A percentile compares a stretch with the other conserved stretches of the same genome.
Conservation (phyloP, 2,113 vertebrate species). For the Rutilus rutilus region DNA sequence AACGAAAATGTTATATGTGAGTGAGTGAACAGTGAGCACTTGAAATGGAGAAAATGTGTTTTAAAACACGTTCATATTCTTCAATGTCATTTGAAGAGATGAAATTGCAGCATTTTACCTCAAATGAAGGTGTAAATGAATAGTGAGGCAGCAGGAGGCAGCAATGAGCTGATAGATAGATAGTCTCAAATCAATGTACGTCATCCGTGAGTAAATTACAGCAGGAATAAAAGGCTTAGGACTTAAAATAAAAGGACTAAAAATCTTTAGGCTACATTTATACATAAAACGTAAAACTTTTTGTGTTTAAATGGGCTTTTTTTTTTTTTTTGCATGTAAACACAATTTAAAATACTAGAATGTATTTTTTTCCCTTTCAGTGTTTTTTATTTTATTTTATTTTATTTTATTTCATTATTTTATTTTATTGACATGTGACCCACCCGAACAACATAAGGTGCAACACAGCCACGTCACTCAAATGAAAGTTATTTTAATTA, state of each 20-base stretch:
- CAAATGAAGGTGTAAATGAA: not conserved
- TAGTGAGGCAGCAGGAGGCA: not conserved
- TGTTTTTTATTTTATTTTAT: too few relatives aligned
- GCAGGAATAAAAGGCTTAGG: not conserved
- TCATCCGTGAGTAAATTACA: not conserved
- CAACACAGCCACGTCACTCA: constrained; percentile 39
- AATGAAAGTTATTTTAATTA: not conserved
- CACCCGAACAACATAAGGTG: not conserved
- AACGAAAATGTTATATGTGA: not conserved
- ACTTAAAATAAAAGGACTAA: not conserved
- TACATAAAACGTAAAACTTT: not conserved
- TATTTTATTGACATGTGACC: not conserved
- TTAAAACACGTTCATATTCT: not conserved
- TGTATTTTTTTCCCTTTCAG: not conserved
- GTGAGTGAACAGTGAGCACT: not conserved
- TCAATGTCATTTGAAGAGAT: not conserved
- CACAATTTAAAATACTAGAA: not conserved
- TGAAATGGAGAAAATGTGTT: not conserved
- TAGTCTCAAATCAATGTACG: not conserved
- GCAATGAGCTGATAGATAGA: not conserved
- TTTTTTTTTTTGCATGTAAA: not conserved
- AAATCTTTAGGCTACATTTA: not conserved
- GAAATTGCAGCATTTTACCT: not conserved
- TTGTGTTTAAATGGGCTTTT: not conserved
- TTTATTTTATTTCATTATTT: too few relatives aligned